Evolutionary conservation across 2,888 invertebrate species (phyloP).

Genomic region (Corbicula japonica): DNA sequence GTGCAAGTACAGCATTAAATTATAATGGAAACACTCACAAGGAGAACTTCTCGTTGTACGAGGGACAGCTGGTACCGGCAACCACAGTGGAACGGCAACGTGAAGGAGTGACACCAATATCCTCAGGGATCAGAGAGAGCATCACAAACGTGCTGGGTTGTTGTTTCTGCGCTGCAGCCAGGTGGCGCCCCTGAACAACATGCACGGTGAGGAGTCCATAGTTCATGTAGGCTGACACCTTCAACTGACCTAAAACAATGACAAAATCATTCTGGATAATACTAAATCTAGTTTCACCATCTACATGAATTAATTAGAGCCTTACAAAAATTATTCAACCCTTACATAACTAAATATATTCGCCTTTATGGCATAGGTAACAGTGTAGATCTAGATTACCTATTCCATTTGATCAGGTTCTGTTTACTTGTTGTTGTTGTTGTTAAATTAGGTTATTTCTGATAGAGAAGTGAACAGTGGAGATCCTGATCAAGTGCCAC

Average conservation of each 20-base stretch:
- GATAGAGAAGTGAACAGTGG: no score
- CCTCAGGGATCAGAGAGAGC: constrained; percentile 81
- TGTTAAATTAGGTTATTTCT: no score
- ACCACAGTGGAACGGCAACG: constrained; percentile 79
- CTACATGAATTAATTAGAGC: no score
- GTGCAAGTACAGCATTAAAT: background rate
- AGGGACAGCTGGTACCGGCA: constrained; percentile 76
- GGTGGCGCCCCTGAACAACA: constrained; percentile 75
- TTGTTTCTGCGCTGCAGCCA: constrained; percentile 72
- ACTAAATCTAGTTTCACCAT: background rate
- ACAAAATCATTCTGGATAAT: no score
- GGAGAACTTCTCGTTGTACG: constrained; percentile 84
- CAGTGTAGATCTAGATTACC: no score
- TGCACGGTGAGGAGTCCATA: constrained; percentile 83
- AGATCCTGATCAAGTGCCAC: no score
- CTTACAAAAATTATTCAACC: no score
- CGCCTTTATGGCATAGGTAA: no score
- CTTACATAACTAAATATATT: no score
- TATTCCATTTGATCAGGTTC: background rate
- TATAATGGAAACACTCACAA: constrained; percentile 75
- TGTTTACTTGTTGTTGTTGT: no score
- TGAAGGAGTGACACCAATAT: constrained; percentile 61
- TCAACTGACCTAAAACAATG: constrained; percentile 82
- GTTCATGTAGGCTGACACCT: constrained; percentile 83
- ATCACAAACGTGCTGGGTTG: constrained; percentile 69